phyloP scores from a whole-genome alignment of 2,797 vertebrate species.

The Rhynchotus rufescens region DNA sequence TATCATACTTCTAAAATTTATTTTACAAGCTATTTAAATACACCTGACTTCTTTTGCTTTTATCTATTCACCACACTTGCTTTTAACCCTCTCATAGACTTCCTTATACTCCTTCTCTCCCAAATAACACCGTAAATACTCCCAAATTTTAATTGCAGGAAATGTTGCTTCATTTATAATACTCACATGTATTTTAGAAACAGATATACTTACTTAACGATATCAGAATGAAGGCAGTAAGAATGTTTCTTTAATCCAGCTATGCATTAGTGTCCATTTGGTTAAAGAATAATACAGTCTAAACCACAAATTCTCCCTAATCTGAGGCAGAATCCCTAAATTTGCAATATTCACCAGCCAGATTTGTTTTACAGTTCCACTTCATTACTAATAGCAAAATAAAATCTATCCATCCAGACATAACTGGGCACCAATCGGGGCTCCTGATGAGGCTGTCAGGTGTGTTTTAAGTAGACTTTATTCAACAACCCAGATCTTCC shows the following conservation, averaged over 20 bases:
- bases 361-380: not conserved
- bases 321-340: too few relatives aligned
- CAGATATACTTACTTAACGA: not conserved
- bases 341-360: not conserved
- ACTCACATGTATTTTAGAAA: not conserved
- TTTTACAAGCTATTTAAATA: conserved; percentile 60
- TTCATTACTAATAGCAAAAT: not conserved
- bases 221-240: not conserved
- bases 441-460: not conserved
- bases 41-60: conserved; percentile 44
- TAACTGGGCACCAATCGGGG: not conserved
- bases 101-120: conserved; percentile 12
- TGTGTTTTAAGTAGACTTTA: not conserved
- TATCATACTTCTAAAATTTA: conserved; percentile 43
- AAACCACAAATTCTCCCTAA: not conserved
- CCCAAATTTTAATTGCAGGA: not conserved
- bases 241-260: not conserved
- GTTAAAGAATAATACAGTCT: not conserved
- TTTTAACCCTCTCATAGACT: conserved; percentile 33
- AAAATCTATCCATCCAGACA: not conserved
- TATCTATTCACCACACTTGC: conserved; percentile 37
- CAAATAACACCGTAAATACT: not conserved
- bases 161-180: not conserved
- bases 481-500: not conserved
- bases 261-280: not conserved